Evolutionary conservation across 2,888 invertebrate species (phyloP), one percentile per base, ranked within the genome.

Genomic region (Drymonia ruficornis): DNA sequence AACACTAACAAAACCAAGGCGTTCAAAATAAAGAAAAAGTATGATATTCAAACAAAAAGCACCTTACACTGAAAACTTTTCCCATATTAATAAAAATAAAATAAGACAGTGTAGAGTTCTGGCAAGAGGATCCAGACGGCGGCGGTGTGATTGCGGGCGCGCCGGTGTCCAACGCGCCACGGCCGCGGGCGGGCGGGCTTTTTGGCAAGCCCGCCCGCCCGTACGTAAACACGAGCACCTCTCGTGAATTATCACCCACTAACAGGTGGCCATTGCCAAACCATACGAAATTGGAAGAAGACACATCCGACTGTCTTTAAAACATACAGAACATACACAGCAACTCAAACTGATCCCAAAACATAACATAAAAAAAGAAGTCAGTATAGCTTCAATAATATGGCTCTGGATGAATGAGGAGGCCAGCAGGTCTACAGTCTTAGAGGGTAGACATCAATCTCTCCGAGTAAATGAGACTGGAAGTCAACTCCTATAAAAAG

Each of bases 161-260:
- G 67, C 64, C 63, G 64, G 60, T 70, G 67, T 65, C 66, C 66
- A 47, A 23, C 52, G 53, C 50, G 52, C 53, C 67, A 53, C 66
- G 61, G 53, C 48, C 56, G 47, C 49, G 50, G 52, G 52, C 50
- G 51, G 67, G 53, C 66, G 61, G 52, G 47, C 58, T 47, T 44
- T 48, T 80, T 80, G 81, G 76, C 81, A 81, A 65, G 68, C 57
- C 60, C 55, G 45, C 65, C 65, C 61, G 61, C 59, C 72, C 31
- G 51, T 56, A 64, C 64, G 72, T 70, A 73, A 73, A 74, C 73
- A 72, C 47, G 50, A 50, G 55, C 53, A 56, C 52, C 55, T 53
- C 61, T 50, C 38, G 52, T 54, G 61, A 50, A 58, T 52, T 18
- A 43, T 31, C 43, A 59, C 42, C 53, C 51, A 54, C 47, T 29